Evolutionary conservation across 2,888 invertebrate genomes (phyloP).

Genomic region (Ptychoptera contaminata): DNA sequence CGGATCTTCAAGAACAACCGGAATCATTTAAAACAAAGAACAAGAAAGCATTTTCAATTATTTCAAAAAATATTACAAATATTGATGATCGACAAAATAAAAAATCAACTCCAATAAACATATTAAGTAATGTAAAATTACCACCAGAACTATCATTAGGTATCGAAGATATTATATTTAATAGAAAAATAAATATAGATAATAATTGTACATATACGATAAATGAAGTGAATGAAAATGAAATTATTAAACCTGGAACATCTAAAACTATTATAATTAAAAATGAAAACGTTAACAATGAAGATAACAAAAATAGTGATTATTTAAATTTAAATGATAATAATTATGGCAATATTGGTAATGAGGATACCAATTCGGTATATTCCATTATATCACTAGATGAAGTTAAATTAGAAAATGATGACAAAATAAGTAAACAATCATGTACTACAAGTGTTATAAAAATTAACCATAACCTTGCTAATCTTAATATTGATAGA

Average conservation of each 20-base stretch:
- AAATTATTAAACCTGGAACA: not conserved
- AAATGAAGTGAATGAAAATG: not conserved
- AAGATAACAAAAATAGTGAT: not conserved
- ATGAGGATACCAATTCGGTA: no score
- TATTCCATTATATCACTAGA: no score
- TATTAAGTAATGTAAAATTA: conserved; percentile 30
- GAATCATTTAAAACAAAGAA: no score
- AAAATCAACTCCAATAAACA: no score
- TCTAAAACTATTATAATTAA: not conserved
- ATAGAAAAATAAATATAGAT: not conserved
- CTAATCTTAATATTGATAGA: no score
- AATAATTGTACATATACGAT: not conserved
- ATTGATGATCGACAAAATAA: no score
- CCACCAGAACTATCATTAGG: conserved; percentile 6
- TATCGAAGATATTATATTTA: conserved; percentile 8
- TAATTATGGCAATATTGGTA: not conserved
- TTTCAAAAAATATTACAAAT: no score
- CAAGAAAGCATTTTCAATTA: no score
- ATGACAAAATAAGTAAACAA: not conserved
- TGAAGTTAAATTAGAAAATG: not conserved
- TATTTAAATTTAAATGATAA: not conserved
- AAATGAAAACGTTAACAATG: not conserved
- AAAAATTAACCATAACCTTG: not conserved
- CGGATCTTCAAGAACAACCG: no score
- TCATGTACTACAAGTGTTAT: not conserved